Evolutionary conservation across 2,113 vertebrate genomes (phyloP).

Genomic region (Pygoscelis adeliae): DNA sequence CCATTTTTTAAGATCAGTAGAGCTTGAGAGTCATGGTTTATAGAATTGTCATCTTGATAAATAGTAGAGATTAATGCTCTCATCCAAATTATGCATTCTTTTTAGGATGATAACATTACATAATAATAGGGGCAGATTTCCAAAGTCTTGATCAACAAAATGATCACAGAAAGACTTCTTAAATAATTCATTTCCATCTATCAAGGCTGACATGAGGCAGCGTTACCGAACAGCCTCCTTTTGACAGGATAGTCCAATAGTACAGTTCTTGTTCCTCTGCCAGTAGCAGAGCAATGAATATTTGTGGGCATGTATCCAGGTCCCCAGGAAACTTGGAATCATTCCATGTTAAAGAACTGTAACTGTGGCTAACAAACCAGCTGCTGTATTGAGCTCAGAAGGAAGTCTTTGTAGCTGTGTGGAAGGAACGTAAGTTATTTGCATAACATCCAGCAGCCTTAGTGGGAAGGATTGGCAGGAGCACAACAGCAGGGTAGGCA

Average conservation of each 20-base stretch:
- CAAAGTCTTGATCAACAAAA: conserved; percentile 40
- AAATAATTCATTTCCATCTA: conserved; percentile 21
- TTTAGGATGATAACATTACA: conserved; percentile 28
- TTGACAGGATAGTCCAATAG: background rate
- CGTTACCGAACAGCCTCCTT: conserved; percentile 8
- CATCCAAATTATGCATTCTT: conserved; percentile 1
- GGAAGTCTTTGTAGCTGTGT: conserved; percentile 59
- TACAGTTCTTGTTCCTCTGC: conserved; percentile 6
- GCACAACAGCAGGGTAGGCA: background rate
- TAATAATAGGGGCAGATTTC: conserved; percentile 56
- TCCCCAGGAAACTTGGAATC: conserved; percentile 37
- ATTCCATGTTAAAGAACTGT: conserved; percentile 30
- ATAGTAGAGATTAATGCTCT: conserved; percentile 11
- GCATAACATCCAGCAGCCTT: conserved; percentile 68
- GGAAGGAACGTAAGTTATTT: conserved; percentile 70
- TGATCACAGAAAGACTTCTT: background rate
- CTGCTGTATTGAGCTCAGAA: conserved; percentile 46
- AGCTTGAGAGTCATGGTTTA: background rate
- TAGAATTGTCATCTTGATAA: conserved; percentile 29
- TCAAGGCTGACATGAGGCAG: conserved; percentile 7
- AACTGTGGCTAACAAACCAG: conserved; percentile 49
- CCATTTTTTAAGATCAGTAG: conserved; percentile 27
- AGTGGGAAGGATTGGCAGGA: conserved; percentile 34
- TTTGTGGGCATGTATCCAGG: background rate
- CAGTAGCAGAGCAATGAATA: background rate